These are phyloP conservation scores for Virgularia gustaviana DNA, from an alignment of 92 coral and sea anemone species.

Conservation along the genomic window DNA sequence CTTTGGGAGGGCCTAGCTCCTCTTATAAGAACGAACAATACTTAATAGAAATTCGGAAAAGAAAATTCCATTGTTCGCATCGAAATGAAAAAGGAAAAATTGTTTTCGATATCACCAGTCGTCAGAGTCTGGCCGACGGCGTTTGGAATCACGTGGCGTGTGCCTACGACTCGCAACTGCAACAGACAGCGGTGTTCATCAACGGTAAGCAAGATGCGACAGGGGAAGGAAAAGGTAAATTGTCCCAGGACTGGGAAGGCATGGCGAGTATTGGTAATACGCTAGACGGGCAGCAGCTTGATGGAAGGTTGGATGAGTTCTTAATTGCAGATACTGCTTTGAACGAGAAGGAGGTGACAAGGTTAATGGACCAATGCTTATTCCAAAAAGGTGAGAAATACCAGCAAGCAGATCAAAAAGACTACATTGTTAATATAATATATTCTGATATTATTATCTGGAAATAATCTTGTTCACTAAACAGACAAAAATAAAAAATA, in stretches of 20 bases:
- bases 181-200: slow-evolving; percentile 80
- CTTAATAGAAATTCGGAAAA: slow-evolving; percentile 63
- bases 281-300: slow-evolving; percentile 62
- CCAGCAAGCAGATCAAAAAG: neutral
- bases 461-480: too few species aligned
- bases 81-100: slow-evolving; percentile 65
- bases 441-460: neutral
- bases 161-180: slow-evolving; percentile 69
- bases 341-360: slow-evolving; percentile 77
- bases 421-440: neutral
- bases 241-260: slow-evolving; percentile 95
- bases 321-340: slow-evolving; percentile 85
- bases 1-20: slow-evolving; percentile 82
- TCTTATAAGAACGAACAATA: slow-evolving; percentile 77
- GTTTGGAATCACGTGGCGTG: slow-evolving; percentile 92
- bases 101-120: slow-evolving; percentile 78
- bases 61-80: slow-evolving; percentile 87
- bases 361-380: slow-evolving; percentile 83
- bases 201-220: slow-evolving; percentile 67
- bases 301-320: slow-evolving; percentile 81
- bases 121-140: slow-evolving; percentile 62
- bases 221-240: slow-evolving; percentile 51
- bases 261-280: slow-evolving; percentile 92
- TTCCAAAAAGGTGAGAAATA: slow-evolving; percentile 81
- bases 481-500: too few species aligned